A percentile compares a stretch with the other conserved stretches of the same genome.
phyloP scores from a whole-genome alignment of 2,888 invertebrate genomes.

The Drosophila vallismaia region DNA sequence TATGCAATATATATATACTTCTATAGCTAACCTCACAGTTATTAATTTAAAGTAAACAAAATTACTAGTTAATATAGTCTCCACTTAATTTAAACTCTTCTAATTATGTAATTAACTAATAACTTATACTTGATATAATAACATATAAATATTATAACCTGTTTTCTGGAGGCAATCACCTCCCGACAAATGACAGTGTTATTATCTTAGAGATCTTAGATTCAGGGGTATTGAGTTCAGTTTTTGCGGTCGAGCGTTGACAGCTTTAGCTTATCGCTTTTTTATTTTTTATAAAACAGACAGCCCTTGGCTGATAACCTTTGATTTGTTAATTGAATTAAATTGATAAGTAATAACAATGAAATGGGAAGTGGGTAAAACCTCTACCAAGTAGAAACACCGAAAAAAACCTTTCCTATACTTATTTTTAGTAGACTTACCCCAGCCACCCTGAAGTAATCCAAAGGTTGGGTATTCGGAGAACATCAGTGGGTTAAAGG shows the following conservation, averaged over 20 bases:
- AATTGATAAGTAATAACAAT: slow-evolving; percentile 27
- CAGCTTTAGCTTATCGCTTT: slow-evolving; percentile 27
- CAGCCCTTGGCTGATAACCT: slow-evolving; percentile 35
- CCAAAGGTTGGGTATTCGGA: slow-evolving; percentile 88
- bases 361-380: slow-evolving; percentile 1
- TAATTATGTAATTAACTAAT: slow-evolving; percentile 30
- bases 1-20: neutral
- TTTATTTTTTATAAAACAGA: slow-evolving; percentile 3
- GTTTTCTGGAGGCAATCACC: slow-evolving; percentile 12
- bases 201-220: neutral
- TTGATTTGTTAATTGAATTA: slow-evolving; percentile 40
- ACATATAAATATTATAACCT: slow-evolving; percentile 4
- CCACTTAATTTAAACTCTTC: neutral
- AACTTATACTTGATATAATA: neutral
- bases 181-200: neutral
- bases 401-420: neutral
- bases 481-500: slow-evolving; percentile 92
- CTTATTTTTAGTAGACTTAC: slow-evolving; percentile 64
- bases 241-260: neutral
- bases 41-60: neutral
- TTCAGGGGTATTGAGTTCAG: slow-evolving; percentile 1
- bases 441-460: slow-evolving; percentile 76
- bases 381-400: neutral
- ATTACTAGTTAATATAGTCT: slow-evolving; percentile 2
- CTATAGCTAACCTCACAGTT: neutral